Evolutionary conservation across 2,113 vertebrate genomes (phyloP).

Genomic region (Propithecus coquereli): DNA sequence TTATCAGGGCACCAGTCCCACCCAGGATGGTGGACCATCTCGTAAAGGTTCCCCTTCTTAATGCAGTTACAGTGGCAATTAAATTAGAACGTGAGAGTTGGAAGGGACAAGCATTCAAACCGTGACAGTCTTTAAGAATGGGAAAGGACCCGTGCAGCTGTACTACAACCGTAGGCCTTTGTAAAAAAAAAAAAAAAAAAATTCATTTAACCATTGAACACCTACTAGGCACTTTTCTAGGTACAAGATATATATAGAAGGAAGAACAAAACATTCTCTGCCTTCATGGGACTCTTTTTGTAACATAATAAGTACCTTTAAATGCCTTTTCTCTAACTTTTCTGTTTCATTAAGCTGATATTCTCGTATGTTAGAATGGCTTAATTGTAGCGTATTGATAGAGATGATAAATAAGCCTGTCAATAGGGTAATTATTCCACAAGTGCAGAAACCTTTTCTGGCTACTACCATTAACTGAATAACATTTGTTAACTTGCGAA

Average conservation of each 20-base stretch:
- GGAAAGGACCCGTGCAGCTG: not conserved
- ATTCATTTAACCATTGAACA: not conserved
- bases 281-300: not conserved
- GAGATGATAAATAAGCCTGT: not conserved
- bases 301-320: not conserved
- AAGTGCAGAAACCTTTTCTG: not conserved
- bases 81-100: not conserved
- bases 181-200: not conserved
- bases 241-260: not conserved
- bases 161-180: not conserved
- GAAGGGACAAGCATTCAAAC: not conserved
- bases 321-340: not conserved
- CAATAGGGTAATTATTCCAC: not conserved
- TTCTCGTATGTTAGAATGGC: not conserved
- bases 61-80: not conserved
- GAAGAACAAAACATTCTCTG: not conserved
- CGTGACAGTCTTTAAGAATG: not conserved
- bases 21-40: not conserved
- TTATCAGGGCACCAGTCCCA: not conserved
- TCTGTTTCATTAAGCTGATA: not conserved
- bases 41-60: not conserved
- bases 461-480: not conserved
- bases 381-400: not conserved
- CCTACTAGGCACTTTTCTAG: not conserved
- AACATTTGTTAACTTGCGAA: not conserved